Evolutionary conservation across 1,140 invertebrate species (phyloP), one percentile per base, ranked within the genome.

Genomic region (Meloidogyne chitwoodi): DNA sequence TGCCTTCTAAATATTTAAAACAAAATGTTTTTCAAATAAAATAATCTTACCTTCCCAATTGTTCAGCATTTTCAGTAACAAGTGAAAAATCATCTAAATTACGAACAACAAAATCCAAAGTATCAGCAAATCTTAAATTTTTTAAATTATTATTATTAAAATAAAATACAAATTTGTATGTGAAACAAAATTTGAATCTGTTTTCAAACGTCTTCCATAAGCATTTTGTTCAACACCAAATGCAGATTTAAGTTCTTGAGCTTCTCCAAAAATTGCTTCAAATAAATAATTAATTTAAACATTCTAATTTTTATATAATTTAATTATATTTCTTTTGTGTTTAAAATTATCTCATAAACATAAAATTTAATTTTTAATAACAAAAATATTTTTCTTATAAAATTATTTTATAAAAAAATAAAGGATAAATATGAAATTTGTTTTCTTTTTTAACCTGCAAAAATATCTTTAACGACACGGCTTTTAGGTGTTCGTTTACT

Each of bases 51-150:
- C 76, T 27, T 27, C 80, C 80, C 48, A 81, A 74, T 70, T 81
- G 77, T 61, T 81, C 80, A n/a, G 80, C 81, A 68, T 81, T 81
- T 77, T 81, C 80, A 4, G 81, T 83, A 11, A 81, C 80, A 81
- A 81, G 68, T 12, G 76, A 79, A 61, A 81, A 79, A 24, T 81
- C 80, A 56, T 81, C 80, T 65, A 81, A 67, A 76, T 81, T 81
- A 22, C 80, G 70, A 26, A 81, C 80, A 19, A 81, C 80, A 79
- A 81, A 81, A 65, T 81, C 80, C 48, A 81, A 82, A 41, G 80
- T 81, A 65, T 81, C 80, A 44, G 74, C 72, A 62, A 81, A 81
- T 12, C 71, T 73, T 2, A 22, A n/a, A 56, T 27, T 64, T 31
- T 64, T 8, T 6, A 31, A 6, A 22, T 63, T 2, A 70, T 56